Conservation (phyloP, 2,113 vertebrate species). For the Sapayoa aenigma region DNA sequence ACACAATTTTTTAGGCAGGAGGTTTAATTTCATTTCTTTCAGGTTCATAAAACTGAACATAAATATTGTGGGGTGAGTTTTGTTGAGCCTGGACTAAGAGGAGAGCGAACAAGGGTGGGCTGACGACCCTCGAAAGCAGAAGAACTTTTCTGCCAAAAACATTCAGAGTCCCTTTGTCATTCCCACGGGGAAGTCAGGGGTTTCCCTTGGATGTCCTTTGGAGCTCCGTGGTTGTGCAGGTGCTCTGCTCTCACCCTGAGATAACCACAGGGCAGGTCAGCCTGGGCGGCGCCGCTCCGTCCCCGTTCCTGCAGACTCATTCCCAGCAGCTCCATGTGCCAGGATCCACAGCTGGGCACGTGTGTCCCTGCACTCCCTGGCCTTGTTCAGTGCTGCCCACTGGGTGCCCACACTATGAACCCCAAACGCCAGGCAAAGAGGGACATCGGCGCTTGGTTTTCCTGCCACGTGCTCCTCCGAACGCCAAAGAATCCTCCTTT, state of each 20-base stretch:
- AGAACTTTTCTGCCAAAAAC: not conserved
- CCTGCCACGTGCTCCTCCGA: fast-evolving
- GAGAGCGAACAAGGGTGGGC: fast-evolving
- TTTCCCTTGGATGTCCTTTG: slow-evolving; percentile 40
- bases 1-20: not conserved
- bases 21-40: not conserved
- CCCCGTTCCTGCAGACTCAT: not conserved
- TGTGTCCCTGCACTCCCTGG: too few species aligned
- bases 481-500: not conserved
- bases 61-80: not conserved
- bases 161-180: slow-evolving; percentile 23
- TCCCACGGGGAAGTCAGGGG: slow-evolving; percentile 47
- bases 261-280: slow-evolving; percentile 37
- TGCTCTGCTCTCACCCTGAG: too few species aligned
- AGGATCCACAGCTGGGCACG: too few species aligned
- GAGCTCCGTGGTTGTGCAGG: not conserved
- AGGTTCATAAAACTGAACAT: not conserved
- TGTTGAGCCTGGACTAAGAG: not conserved
- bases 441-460: too few species aligned
- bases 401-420: too few species aligned
- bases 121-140: not conserved
- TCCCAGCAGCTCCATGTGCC: too few species aligned
- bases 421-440: too few species aligned
- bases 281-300: not conserved
- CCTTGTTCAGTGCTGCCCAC: too few species aligned